Conservation (phyloP, 53 echinoderm and acorn worm species). For the Temnopleurus reevesii region DNA sequence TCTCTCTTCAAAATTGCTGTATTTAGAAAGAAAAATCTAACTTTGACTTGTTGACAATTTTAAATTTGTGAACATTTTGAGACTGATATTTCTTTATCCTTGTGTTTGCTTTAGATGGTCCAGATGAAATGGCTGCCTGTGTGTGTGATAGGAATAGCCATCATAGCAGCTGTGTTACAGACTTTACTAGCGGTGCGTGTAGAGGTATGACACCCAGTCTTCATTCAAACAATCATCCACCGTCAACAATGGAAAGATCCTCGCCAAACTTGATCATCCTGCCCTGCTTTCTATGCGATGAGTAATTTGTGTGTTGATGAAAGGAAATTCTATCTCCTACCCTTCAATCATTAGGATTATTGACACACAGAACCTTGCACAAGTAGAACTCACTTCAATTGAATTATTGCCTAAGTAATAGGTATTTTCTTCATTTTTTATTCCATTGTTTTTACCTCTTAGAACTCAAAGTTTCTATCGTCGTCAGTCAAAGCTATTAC, state of each 20-base stretch:
- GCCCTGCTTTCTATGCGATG: not conserved
- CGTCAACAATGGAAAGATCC: not conserved
- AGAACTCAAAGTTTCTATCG: too few species aligned
- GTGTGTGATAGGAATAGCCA: slow-evolving; percentile 48
- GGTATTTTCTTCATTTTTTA: too few species aligned
- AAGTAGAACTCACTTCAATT: too few species aligned
- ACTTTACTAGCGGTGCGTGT: slow-evolving; percentile 39
- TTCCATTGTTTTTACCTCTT: too few species aligned
- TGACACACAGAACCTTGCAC: too few species aligned
- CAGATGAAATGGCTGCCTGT: slow-evolving; percentile 58
- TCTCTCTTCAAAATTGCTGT: not conserved
- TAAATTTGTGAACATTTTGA: not conserved
- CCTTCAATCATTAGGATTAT: too few species aligned
- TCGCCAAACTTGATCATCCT: not conserved
- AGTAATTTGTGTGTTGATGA: too few species aligned
- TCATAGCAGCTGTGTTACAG: slow-evolving; percentile 61
- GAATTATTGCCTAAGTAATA: too few species aligned
- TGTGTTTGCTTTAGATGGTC: slow-evolving; percentile 10
- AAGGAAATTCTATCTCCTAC: too few species aligned
- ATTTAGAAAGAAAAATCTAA: too few species aligned
- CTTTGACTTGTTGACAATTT: too few species aligned
- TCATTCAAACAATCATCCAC: slow-evolving; percentile 6
- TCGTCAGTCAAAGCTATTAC: too few species aligned
- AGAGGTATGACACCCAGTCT: slow-evolving; percentile 52
- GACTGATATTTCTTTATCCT: not conserved